phyloP scores from a whole-genome alignment of 2,797 vertebrate species.

The Cirrhinus molitorella region DNA sequence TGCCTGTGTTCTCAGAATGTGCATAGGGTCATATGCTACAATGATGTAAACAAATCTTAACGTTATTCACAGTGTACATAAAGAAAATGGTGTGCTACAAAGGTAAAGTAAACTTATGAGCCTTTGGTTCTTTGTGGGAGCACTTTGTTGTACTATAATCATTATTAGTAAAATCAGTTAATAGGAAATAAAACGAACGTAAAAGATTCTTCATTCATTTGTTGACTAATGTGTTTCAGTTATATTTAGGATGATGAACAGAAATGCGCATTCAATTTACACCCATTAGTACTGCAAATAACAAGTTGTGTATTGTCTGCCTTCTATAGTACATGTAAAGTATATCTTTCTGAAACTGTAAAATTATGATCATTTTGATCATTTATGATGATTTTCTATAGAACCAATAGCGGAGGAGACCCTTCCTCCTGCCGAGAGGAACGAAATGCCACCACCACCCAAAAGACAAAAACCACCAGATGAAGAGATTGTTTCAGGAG shows the following conservation, averaged over 20 bases:
- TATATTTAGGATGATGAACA: constrained; percentile 11
- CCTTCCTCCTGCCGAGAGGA: constrained; percentile 15
- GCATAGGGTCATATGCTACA: too few species aligned
- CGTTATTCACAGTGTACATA: too few species aligned
- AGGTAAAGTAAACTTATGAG: not conserved
- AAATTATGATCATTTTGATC: not conserved
- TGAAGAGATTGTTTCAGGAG: constrained; percentile 30
- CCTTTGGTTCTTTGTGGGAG: not conserved
- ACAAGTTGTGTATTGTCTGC: constrained; percentile 32
- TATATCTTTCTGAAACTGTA: not conserved
- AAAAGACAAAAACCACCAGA: constrained; percentile 39
- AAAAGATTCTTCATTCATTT: not conserved
- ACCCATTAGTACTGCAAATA: not conserved
- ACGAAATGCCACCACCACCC: constrained; percentile 36
- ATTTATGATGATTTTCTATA: constrained; percentile 7
- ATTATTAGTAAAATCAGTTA: not conserved
- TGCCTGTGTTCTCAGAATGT: too few species aligned
- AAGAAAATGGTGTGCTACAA: not conserved
- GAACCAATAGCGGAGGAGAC: constrained; percentile 46
- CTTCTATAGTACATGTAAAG: constrained; percentile 28
- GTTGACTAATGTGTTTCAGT: not conserved
- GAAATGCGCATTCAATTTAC: constrained; percentile 2
- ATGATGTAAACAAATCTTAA: too few species aligned
- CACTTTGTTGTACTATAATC: not conserved
- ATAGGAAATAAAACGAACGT: not conserved